phyloP scores from a whole-genome alignment of 2,797 vertebrate species.

The Rhynchotus rufescens region DNA sequence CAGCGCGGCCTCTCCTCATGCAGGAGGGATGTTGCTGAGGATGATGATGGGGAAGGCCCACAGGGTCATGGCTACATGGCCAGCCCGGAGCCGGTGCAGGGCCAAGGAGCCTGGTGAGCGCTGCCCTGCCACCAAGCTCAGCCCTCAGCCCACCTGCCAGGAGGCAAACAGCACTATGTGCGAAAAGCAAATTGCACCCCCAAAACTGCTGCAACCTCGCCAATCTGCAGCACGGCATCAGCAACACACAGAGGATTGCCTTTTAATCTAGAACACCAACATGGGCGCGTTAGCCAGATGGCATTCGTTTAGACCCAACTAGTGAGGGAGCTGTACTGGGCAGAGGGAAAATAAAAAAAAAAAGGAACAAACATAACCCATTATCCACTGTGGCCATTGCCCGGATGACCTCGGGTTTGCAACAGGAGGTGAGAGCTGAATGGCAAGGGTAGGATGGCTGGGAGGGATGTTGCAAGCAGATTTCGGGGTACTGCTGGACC shows the following conservation, averaged over 20 bases:
- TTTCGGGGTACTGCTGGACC: not conserved
- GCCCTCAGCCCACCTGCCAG: not conserved
- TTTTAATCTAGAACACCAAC: slow-evolving; percentile 65
- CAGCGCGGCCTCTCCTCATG: not conserved
- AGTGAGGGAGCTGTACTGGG: not conserved
- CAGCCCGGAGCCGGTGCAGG: not conserved
- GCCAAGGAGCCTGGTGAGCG: not conserved
- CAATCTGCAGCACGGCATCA: not conserved
- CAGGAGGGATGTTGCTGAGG: not conserved
- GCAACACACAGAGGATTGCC: not conserved
- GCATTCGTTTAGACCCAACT: slow-evolving; percentile 62
- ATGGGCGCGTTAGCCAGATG: slow-evolving; percentile 64
- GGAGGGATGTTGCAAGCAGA: not conserved
- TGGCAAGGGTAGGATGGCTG: not conserved
- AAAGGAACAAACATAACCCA: not conserved
- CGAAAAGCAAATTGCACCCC: slow-evolving; percentile 61
- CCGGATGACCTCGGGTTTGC: not conserved
- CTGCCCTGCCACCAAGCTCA: not conserved
- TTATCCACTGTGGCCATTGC: not conserved
- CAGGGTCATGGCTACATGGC: not conserved
- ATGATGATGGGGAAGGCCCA: not conserved
- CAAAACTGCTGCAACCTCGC: slow-evolving; percentile 24
- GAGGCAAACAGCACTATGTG: not conserved
- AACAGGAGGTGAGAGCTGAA: not conserved
- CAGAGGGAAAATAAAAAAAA: not conserved